phyloP scores from a whole-genome alignment of 2,888 invertebrate species.

The Ischnus inquisitorius region DNA sequence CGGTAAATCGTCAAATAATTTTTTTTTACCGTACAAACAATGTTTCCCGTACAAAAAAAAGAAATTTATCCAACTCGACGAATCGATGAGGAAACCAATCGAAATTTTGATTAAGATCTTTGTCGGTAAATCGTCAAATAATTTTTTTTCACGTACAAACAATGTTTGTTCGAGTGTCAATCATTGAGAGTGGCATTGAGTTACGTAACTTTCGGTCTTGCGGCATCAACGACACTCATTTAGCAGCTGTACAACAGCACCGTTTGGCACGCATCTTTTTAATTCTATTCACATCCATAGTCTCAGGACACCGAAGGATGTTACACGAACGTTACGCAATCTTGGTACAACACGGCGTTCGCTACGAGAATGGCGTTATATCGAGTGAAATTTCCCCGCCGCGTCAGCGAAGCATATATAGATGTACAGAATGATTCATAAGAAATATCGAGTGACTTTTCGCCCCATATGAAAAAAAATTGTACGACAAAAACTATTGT shows the following conservation, averaged over 20 bases:
- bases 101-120: neutral
- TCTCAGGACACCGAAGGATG: slow-evolving; percentile 36
- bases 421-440: slow-evolving; percentile 21
- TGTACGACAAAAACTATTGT: too few species aligned
- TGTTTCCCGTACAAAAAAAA: too few species aligned
- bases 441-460: too few species aligned
- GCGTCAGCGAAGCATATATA: neutral
- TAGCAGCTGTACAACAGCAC: slow-evolving; percentile 56
- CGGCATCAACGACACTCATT: slow-evolving; percentile 18
- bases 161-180: neutral
- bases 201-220: slow-evolving; percentile 52
- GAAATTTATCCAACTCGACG: neutral
- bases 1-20: neutral
- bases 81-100: slow-evolving; percentile 13
- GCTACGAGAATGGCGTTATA: neutral
- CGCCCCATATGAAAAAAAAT: too few species aligned
- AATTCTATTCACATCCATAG: slow-evolving; percentile 51
- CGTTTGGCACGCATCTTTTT: slow-evolving; percentile 63
- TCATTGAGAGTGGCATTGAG: slow-evolving; percentile 29
- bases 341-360: neutral
- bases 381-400: slow-evolving; percentile 2
- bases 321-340: slow-evolving; percentile 49
- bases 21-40: neutral
- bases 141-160: neutral
- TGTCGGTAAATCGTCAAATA: neutral